phyloP scores from a whole-genome alignment of 2,113 vertebrate species.

The Upupa epops region DNA sequence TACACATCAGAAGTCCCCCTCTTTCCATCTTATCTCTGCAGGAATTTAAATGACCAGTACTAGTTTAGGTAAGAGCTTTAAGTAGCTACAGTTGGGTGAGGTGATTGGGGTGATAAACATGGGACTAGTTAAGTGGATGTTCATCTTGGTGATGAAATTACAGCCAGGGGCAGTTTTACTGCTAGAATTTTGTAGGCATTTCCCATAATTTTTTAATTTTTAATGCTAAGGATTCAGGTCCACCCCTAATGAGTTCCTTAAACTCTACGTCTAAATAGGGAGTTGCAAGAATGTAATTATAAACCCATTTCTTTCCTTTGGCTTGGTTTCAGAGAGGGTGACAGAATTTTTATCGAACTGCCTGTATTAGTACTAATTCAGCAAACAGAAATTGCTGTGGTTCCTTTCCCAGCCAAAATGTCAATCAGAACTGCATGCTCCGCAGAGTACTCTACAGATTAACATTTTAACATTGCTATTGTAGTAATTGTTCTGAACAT shows the following conservation, averaged over 20 bases:
- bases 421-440: conserved; percentile 41
- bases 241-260: background rate
- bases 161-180: background rate
- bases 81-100: background rate
- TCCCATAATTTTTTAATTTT: background rate
- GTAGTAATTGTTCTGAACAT: conserved; percentile 47
- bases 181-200: background rate
- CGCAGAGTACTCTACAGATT: conserved; percentile 1
- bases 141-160: background rate
- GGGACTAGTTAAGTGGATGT: background rate
- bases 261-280: conserved; percentile 8
- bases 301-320: conserved; percentile 7
- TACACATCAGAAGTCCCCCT: background rate
- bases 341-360: conserved; percentile 25
- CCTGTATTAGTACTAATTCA: conserved; percentile 47
- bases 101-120: background rate
- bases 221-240: background rate
- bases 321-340: conserved; percentile 31
- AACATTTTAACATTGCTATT: conserved; percentile 28
- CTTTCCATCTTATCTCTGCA: background rate
- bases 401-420: conserved; percentile 29
- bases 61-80: background rate
- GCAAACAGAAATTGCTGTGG: conserved; percentile 37
- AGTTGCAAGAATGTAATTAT: background rate
- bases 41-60: background rate